Evolutionary conservation across 2,113 vertebrate species (phyloP).

Genomic region (Anguilla japonica): DNA sequence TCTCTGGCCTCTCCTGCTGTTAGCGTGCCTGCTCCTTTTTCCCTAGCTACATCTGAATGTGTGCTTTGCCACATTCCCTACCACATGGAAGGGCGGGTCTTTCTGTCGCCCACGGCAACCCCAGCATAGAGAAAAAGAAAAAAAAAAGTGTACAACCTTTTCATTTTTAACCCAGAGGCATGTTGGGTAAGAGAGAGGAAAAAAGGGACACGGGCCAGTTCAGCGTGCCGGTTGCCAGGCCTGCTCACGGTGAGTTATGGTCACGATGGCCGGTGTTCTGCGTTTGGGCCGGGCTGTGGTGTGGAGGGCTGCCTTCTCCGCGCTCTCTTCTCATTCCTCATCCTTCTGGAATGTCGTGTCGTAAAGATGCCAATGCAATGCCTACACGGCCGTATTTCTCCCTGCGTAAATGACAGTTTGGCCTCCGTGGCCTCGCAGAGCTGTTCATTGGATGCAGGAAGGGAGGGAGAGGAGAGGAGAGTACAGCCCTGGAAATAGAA

Average conservation of each 20-base stretch:
- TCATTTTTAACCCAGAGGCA: background rate
- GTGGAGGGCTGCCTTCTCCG: conserved; percentile 60
- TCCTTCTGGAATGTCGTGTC: conserved; percentile 68
- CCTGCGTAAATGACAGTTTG: conserved; percentile 67
- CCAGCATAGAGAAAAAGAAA: background rate
- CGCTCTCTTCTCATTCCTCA: conserved; percentile 74
- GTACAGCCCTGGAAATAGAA: conserved; percentile 15
- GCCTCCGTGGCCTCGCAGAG: conserved; percentile 31
- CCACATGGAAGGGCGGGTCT: too few species aligned
- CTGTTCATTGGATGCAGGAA: conserved; percentile 20
- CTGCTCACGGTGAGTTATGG: background rate
- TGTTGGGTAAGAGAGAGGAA: background rate
- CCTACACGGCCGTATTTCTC: conserved; percentile 67
- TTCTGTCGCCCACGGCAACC: background rate
- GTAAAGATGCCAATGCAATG: conserved; percentile 67
- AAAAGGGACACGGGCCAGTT: background rate
- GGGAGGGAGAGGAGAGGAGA: background rate
- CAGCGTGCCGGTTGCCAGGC: background rate
- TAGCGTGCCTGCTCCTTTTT: background rate
- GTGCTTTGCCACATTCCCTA: background rate
- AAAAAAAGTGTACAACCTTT: background rate
- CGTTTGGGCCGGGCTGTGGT: background rate
- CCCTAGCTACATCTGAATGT: background rate
- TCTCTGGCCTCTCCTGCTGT: background rate
- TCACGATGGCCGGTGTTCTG: background rate